Base-by-base conservation (phyloP, 2,113 vertebrate species). In the Nibea coibor region DNA sequence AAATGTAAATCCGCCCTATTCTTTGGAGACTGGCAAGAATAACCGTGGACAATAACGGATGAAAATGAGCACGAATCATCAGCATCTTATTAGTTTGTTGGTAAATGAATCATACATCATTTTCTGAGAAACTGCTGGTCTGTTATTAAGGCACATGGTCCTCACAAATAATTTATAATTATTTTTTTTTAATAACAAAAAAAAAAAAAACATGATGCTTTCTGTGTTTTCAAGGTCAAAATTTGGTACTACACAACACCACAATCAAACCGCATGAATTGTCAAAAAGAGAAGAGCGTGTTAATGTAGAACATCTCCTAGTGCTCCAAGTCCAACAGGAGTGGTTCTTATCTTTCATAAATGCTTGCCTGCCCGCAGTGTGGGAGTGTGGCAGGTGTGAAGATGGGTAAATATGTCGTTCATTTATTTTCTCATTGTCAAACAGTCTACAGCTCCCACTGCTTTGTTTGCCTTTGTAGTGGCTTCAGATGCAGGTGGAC, bases 391-490 rank as follows among this genome's bases (percentile, higher is more conserved):
- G 83, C 82, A 88, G 80, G 80, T 90, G 89, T 75, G 81, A 76
- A 78, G 75, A 56, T 85, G 58, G 67, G 65, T 57, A 88, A 89
- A 85, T 79, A 75, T 85, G 77, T 72, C 77, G 63, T 76, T 81
- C 50, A 88, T 90, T 89, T 80, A 87, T 80, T 78, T 80, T 90
- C 83, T 82, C 69, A 82, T 81, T 84, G 81, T 85, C 82, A 82
- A 79, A 72, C 84, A 58, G 83, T 74, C 72, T 74, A 73, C 81
- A 77, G 81, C 76, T 72, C 68, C 64, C 45, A 77, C 42, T 42
- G 82, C 71, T 83, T 72, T 88, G 79, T 87, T 90, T 86, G 81
- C 67, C 61, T 78, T 74, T 82, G 74, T 76, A 71, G 31, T 81
- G 35, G 16, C 69, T 80, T 66, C 74, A 81, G 71, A 73, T 73